Conservation (phyloP, 1,140 invertebrate genomes). For the Diabrotica virgifera region DNA sequence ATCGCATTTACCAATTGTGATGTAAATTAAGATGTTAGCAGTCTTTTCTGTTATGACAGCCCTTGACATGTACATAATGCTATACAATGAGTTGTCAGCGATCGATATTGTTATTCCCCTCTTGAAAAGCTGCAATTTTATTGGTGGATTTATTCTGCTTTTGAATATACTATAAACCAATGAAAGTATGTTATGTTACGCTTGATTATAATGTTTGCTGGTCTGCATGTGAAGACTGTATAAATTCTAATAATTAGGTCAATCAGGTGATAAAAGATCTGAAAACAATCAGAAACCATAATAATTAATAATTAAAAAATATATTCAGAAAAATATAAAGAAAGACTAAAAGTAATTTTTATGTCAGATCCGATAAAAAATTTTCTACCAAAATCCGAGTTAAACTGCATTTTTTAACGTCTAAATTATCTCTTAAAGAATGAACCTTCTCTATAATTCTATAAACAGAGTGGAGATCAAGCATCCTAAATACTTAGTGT, state of each 20-base stretch:
- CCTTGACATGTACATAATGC: background rate
- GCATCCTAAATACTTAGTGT: too few relatives aligned
- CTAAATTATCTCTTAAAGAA: too few relatives aligned
- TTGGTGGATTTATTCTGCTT: constrained; percentile 1
- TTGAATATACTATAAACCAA: constrained; percentile 5
- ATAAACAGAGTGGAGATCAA: too few relatives aligned
- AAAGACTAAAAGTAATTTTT: too few relatives aligned
- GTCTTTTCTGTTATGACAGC: constrained; percentile 9
- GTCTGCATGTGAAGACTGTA: background rate
- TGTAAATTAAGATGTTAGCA: constrained; percentile 4
- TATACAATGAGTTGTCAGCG: constrained; percentile 22
- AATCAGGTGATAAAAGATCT: too few relatives aligned
- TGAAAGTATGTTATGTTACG: background rate
- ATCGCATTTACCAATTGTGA: background rate
- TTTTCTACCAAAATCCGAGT: too few relatives aligned
- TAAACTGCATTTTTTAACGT: too few relatives aligned
- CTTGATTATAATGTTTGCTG: background rate
- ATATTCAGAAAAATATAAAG: too few relatives aligned
- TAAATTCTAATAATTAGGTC: background rate
- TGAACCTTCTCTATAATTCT: too few relatives aligned
- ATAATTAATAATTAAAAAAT: too few relatives aligned
- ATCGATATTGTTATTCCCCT: constrained; percentile 21
- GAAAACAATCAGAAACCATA: too few relatives aligned
- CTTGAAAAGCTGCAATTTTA: constrained; percentile 9
- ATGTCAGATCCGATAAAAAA: too few relatives aligned